Evolutionary conservation across 64 coral and sea anemone species (phyloP).

Genomic region (Stylophora pistillata): DNA sequence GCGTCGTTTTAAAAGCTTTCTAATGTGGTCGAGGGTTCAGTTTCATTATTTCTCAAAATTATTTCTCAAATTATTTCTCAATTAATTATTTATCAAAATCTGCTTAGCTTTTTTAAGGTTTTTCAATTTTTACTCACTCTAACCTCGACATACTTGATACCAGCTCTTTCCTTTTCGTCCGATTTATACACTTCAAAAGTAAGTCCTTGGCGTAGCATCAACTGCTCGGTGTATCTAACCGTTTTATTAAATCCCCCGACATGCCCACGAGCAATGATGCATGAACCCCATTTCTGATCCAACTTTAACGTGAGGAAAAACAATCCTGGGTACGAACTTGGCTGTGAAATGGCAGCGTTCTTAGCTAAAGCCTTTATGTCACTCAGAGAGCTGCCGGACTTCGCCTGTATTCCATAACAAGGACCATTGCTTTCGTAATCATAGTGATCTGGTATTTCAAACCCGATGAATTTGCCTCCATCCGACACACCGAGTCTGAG

Average conservation of each 20-base stretch:
- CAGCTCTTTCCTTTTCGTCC: neutral
- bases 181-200: neutral
- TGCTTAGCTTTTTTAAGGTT: too few relatives aligned
- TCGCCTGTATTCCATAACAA: slow-evolving; percentile 32
- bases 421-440: neutral
- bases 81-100: too few relatives aligned
- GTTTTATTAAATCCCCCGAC: slow-evolving; percentile 27
- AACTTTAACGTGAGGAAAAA: slow-evolving; percentile 45
- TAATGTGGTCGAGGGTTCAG: too few relatives aligned
- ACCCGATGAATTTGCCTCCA: slow-evolving; percentile 39
- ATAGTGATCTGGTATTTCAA: slow-evolving; percentile 3
- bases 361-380: too few relatives aligned
- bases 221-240: slow-evolving; percentile 11
- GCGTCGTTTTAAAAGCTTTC: too few relatives aligned
- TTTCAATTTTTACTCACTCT: neutral
- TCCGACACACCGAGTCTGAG: slow-evolving; percentile 34
- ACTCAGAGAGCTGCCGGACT: neutral
- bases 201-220: neutral
- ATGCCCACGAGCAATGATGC: slow-evolving; percentile 43
- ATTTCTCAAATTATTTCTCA: too few relatives aligned
- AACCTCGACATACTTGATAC: neutral
- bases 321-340: neutral
- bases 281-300: slow-evolving; percentile 32
- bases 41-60: too few relatives aligned
- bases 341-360: neutral